These are phyloP conservation scores for Cynocephalus volans DNA, from an alignment of 2,113 vertebrate genomes.

Conservation along the genomic window DNA sequence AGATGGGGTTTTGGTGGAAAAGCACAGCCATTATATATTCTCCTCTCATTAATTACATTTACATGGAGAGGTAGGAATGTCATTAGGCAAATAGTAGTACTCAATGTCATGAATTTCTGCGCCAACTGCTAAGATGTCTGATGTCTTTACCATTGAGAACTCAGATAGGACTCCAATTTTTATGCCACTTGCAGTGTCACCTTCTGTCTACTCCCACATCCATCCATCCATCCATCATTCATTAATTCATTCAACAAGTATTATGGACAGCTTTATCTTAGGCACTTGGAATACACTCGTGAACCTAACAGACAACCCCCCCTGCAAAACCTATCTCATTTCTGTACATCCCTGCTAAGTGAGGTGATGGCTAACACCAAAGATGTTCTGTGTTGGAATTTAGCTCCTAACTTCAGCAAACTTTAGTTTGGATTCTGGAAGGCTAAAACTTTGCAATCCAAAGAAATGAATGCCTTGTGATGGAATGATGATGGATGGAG, in stretches of 20 bases:
- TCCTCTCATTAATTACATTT: background rate
- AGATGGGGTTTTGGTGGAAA: background rate
- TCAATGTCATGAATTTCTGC: background rate
- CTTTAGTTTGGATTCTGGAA: background rate
- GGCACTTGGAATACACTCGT: background rate
- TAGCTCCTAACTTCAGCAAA: background rate
- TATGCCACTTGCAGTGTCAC: background rate
- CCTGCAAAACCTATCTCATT: background rate
- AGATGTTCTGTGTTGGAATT: background rate
- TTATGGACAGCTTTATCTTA: background rate
- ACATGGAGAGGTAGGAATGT: background rate
- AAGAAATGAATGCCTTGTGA: background rate
- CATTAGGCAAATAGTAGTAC: background rate
- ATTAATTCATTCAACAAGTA: background rate
- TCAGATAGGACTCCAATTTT: background rate
- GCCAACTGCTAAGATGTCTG: background rate
- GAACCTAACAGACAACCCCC: too few species aligned
- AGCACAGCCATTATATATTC: background rate
- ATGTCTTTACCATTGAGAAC: background rate
- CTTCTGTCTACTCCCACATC: background rate
- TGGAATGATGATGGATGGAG: background rate
- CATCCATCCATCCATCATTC: background rate
- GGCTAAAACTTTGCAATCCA: background rate
- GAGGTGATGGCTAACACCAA: background rate
- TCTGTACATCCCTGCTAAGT: background rate